Conservation (phyloP, 1,140 invertebrate species). For the Neodiprion fabricii region DNA sequence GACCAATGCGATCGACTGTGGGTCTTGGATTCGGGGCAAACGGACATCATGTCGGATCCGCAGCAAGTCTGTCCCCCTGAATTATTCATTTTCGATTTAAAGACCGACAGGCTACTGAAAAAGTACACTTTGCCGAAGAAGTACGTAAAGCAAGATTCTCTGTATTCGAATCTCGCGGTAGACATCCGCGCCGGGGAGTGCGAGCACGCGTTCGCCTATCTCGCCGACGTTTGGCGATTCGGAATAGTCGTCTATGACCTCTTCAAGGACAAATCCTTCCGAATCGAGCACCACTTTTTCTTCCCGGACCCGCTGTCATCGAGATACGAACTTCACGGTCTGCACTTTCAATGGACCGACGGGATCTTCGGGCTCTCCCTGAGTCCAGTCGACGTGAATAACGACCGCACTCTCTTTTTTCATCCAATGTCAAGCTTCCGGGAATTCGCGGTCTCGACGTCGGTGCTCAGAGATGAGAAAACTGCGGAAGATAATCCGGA, state of each 20-base stretch:
- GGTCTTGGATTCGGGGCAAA: slow-evolving; percentile 79
- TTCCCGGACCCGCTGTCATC: slow-evolving; percentile 78
- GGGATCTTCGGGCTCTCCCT: slow-evolving; percentile 80
- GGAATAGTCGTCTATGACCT: slow-evolving; percentile 75
- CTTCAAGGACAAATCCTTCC: slow-evolving; percentile 71
- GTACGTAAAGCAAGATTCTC: slow-evolving; percentile 73
- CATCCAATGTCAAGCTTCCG: slow-evolving; percentile 80
- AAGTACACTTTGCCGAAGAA: slow-evolving; percentile 70
- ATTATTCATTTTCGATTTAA: slow-evolving; percentile 76
- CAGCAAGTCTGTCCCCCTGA: slow-evolving; percentile 75
- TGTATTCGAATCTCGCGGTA: slow-evolving; percentile 77
- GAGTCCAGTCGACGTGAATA: slow-evolving; percentile 63
- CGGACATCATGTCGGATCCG: slow-evolving; percentile 72
- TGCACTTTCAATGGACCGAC: slow-evolving; percentile 83
- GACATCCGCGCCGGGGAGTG: slow-evolving; percentile 72
- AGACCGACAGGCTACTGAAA: slow-evolving; percentile 67
- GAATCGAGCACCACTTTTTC: slow-evolving; percentile 76
- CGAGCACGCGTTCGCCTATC: slow-evolving; percentile 71
- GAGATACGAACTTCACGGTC: slow-evolving; percentile 69
- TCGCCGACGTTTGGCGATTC: slow-evolving; percentile 79
- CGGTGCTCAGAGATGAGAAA: slow-evolving; percentile 67
- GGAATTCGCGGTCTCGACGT: slow-evolving; percentile 76
- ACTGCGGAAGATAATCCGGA: slow-evolving; percentile 60
- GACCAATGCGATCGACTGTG: slow-evolving; percentile 76
- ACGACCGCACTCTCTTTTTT: slow-evolving; percentile 73